Base-by-base conservation (phyloP, 2,797 vertebrate genomes). In the Pelodytes ibericus region DNA sequence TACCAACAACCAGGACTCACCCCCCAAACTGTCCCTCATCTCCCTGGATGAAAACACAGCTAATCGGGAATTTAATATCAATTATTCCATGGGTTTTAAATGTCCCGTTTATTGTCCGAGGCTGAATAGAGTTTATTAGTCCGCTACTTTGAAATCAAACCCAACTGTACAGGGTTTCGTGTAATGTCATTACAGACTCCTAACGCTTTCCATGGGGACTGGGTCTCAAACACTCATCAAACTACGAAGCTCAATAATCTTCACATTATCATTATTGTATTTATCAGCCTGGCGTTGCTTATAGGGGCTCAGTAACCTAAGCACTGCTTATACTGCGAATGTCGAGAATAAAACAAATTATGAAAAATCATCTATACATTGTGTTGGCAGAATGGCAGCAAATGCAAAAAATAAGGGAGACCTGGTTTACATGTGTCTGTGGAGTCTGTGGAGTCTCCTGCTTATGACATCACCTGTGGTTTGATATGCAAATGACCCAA, bases 141-240 rank as follows among this genome's bases (percentile, higher is more conserved):
- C 71, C 74, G 77, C 75, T 74, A 53, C 47, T 74, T 65, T 4
- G 47, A 79, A 83, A 81, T 60, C 77, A 77, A 76, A 83, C 80
- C 77, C 61, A 67, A 80, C 56, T 58, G 79, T n/a, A 57, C 53
- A 49, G 64, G 2, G 66, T 81, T 80, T 79, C 71, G 80, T 74
- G 82, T 41, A 82, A 82, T 81, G 72, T 76, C 77, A 80, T 80
- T 81, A 79, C 79, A 79, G 75, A 13, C 74, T 36, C 63, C 60
- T 75, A 75, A 72, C 11, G n/a, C 80, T 80, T 87, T 84, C 81
- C 85, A 74, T 70, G 73, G 64, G 69, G 72, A 82, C 79, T 11
- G 24, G 72, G 80, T 79, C 78, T 82, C 66, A 77, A 61, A 74
- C 29, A 39, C 58, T 80, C 75, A 81, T 82, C 74, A 71, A n/a